phyloP scores from a whole-genome alignment of 2,888 invertebrate species.

The Latheticus oryzae region DNA sequence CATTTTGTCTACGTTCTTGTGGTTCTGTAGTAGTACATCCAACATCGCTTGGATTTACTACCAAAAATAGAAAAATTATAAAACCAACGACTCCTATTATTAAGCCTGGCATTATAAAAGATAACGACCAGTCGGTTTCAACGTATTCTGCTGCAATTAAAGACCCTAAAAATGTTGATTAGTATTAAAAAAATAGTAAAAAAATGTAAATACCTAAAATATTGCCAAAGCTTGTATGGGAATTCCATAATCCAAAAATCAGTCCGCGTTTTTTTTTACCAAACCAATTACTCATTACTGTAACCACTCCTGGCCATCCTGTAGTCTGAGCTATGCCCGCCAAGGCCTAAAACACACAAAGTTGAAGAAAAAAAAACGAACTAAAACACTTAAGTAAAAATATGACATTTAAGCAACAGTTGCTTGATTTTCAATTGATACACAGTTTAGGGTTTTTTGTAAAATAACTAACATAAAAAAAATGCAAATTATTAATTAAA shows the following conservation, averaged over 20 bases:
- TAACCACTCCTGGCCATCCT: constrained; percentile 97
- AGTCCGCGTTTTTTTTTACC: constrained; percentile 90
- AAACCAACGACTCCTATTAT: constrained; percentile 80
- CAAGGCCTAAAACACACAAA: constrained; percentile 70
- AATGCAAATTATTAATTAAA: constrained; percentile 2
- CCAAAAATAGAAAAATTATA: constrained; percentile 84
- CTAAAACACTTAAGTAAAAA: too few species aligned
- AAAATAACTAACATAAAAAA: too few species aligned
- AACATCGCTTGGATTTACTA: constrained; percentile 84
- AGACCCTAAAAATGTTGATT: constrained; percentile 69
- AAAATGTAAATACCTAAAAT: constrained; percentile 75
- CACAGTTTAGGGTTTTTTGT: too few species aligned
- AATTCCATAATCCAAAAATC: constrained; percentile 97
- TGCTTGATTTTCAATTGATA: too few species aligned
- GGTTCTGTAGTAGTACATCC: constrained; percentile 63
- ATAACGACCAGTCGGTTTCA: constrained; percentile 88
- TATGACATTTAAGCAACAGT: too few species aligned
- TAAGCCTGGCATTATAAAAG: constrained; percentile 91
- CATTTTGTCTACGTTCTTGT: constrained; percentile 22
- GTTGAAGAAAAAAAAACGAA: too few species aligned
- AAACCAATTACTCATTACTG: constrained; percentile 96
- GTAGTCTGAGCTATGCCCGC: constrained; percentile 92
- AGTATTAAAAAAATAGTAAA: too few species aligned
- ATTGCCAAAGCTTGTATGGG: constrained; percentile 95
- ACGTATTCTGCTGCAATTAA: constrained; percentile 91